These are phyloP conservation scores for Strigamia crassipes DNA, from an alignment of 2,888 invertebrate genomes.

Conservation along the genomic window DNA sequence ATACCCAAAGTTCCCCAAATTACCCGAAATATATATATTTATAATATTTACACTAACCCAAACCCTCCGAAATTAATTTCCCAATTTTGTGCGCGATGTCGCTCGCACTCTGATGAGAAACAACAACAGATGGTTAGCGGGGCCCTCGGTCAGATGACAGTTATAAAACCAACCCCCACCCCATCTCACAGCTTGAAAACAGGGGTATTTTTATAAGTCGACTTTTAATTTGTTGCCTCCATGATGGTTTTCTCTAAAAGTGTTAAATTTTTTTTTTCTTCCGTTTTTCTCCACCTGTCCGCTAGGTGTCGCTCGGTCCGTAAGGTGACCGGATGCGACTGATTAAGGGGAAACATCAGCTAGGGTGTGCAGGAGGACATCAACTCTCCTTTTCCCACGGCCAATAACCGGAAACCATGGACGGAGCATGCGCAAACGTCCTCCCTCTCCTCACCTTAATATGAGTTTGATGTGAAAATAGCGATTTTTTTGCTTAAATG, in stretches of 20 bases:
- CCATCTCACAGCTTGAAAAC: background rate
- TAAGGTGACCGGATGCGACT: conserved; percentile 38
- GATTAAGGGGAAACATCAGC: conserved; percentile 38
- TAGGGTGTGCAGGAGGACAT: conserved; percentile 38
- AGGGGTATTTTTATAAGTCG: background rate
- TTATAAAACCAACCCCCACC: background rate
- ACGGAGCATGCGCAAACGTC: conserved; percentile 4
- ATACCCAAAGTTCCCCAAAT: too few relatives aligned
- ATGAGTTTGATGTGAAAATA: conserved; percentile 37
- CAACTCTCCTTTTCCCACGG: conserved; percentile 42
- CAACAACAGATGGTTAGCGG: conserved; percentile 35
- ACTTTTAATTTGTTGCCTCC: background rate
- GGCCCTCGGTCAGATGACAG: conserved; percentile 6
- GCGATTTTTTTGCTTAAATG: conserved; percentile 17
- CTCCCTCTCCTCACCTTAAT: conserved; percentile 40
- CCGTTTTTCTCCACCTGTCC: background rate
- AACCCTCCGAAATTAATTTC: background rate
- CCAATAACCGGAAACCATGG: conserved; percentile 21
- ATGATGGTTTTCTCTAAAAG: background rate
- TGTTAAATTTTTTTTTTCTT: background rate
- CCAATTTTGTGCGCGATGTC: background rate
- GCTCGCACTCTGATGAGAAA: background rate
- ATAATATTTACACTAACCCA: too few relatives aligned
- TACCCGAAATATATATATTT: too few relatives aligned
- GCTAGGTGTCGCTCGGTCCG: background rate